Evolutionary conservation across 2,888 invertebrate genomes (phyloP), one percentile per base, ranked within the genome.

Genomic region (Ormyrus rosae): DNA sequence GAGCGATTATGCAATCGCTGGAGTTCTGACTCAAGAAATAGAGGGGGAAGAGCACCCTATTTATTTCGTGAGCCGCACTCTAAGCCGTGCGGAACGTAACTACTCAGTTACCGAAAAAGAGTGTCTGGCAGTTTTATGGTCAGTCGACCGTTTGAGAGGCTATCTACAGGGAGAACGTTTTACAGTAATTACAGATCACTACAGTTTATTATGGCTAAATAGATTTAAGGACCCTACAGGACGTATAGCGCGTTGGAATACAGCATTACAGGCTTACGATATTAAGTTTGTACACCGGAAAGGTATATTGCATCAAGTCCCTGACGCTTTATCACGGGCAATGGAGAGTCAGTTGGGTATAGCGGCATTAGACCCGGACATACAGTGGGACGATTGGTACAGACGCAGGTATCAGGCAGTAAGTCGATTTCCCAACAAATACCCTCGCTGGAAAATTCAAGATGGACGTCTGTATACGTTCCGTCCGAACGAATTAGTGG

Each of bases 121-220:
- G 51, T 83, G 82, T 6, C 53, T 83, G 4, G 81, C 82, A 0
- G 79, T 83, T 0, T 13, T 82, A 0, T 83, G 80, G 79, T 51
- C 81, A 0, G 67, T 81, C 0, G 10, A 63, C 0, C 77, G 82
- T 11, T 74, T 80, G n/a, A 68, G 77, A 0, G 64, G 73, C 0
- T 83, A 83, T 48, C 67, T 84, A 0, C 80, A 84, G 53, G 83
- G 80, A 0, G 75, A 76, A 4, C 46, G 8, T 6, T 82, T 85
- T 10, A 84, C 80, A 0, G 85, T 85, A 0, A 69, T 85, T 0
- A 86, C 86, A 0, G 85, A 86, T 56, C 82, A 84, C 8, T 72
- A 55, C 4, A 81, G 81, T 34, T 10, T 84, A 0, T 50, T 72
- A 6, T 82, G 82, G 82, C 45, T 84, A 2, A 65, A 82, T 9